A percentile compares a stretch with the other conserved stretches of the same genome.
Conservation (phyloP, 1,140 invertebrate species). For the Aradophagus sp. region DNA sequence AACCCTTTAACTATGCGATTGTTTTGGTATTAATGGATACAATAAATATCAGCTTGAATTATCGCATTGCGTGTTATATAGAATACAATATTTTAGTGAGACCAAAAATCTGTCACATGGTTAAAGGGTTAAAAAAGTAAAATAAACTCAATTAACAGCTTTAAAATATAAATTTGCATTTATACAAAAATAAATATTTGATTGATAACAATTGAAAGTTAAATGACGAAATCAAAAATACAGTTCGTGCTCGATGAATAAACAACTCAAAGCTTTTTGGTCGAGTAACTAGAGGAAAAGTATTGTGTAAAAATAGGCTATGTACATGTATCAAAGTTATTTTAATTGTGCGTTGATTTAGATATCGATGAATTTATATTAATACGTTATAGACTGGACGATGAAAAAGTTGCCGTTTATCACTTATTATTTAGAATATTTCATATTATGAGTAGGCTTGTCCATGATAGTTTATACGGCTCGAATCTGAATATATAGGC, state of each 20-base stretch:
- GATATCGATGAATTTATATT: conserved; percentile 63
- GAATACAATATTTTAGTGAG: too few species aligned
- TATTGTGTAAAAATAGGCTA: conserved; percentile 74
- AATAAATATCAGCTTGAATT: too few species aligned
- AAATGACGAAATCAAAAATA: neutral
- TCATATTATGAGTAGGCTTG: too few species aligned
- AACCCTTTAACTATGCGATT: too few species aligned
- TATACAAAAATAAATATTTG: conserved; percentile 52
- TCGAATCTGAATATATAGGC: too few species aligned
- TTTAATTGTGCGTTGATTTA: conserved; percentile 70
- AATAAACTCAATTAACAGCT: conserved; percentile 15
- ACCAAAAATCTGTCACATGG: too few species aligned
- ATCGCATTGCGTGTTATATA: too few species aligned
- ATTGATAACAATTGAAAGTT: conserved; percentile 28
- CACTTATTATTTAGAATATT: conserved; percentile 37
- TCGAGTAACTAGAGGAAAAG: conserved; percentile 62
- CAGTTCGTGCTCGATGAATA: conserved; percentile 24
- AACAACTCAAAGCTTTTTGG: conserved; percentile 16
- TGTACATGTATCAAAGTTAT: conserved; percentile 69
- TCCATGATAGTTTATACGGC: too few species aligned
- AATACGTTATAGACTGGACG: conserved; percentile 68
- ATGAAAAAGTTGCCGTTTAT: conserved; percentile 30
- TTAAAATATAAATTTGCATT: conserved; percentile 44
- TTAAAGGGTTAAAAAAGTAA: too few species aligned
- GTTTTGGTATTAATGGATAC: too few species aligned